Conservation (phyloP, 2,888 invertebrate species). For the Drosophila mayaguana region DNA sequence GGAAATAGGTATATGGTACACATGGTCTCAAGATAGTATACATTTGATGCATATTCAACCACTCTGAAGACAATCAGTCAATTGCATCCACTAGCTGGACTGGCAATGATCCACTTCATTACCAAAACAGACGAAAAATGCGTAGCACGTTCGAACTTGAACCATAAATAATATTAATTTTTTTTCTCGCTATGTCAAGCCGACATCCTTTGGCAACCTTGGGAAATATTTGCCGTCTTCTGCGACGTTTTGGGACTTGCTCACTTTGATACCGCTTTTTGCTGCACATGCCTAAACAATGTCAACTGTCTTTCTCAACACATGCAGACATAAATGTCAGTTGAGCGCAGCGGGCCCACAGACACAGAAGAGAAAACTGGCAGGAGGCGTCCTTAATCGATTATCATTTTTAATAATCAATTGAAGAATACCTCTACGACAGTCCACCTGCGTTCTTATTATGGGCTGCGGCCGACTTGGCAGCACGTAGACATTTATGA, state of each 20-base stretch:
- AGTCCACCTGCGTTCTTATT: slow-evolving; percentile 46
- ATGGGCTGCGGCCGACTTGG: slow-evolving; percentile 50
- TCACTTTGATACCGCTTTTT: slow-evolving; percentile 60
- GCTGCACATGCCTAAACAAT: slow-evolving; percentile 67
- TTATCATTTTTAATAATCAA: slow-evolving; percentile 86
- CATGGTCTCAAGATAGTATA: background rate
- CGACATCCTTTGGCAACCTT: slow-evolving; percentile 56
- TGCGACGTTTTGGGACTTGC: slow-evolving; percentile 62
- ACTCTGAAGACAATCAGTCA: slow-evolving; percentile 3
- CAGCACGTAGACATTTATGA: slow-evolving; percentile 76
- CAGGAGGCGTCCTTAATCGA: slow-evolving; percentile 82
- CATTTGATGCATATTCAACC: slow-evolving; percentile 49
- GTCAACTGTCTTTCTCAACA: slow-evolving; percentile 84
- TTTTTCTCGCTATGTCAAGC: slow-evolving; percentile 19
- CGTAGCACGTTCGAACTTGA: slow-evolving; percentile 77
- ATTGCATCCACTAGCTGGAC: slow-evolving; percentile 1
- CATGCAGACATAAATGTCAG: slow-evolving; percentile 85
- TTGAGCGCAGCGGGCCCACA: slow-evolving; percentile 54
- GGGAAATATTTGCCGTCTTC: slow-evolving; percentile 58
- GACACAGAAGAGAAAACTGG: slow-evolving; percentile 31
- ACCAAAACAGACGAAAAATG: slow-evolving; percentile 59
- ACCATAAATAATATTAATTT: slow-evolving; percentile 83
- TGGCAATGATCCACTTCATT: slow-evolving; percentile 40
- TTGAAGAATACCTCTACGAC: slow-evolving; percentile 61
- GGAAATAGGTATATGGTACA: background rate